phyloP scores from a whole-genome alignment of 2,797 vertebrate genomes.

The Pipistrellus pipistrellus region DNA sequence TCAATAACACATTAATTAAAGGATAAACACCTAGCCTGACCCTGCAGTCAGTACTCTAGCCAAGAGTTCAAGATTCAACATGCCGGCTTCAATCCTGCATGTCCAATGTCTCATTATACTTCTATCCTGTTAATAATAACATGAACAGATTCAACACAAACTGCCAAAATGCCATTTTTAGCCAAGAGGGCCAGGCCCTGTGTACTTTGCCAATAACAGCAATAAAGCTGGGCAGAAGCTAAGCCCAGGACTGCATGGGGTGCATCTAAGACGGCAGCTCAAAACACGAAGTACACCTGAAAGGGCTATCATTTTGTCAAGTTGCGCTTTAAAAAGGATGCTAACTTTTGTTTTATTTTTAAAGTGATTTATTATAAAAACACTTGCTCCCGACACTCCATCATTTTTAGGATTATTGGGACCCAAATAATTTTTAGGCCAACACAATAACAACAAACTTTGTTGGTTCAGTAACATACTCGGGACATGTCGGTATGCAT shows the following conservation, averaged over 20 bases:
- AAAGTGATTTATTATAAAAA: conserved; percentile 77
- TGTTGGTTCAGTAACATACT: background rate
- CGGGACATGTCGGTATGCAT: background rate
- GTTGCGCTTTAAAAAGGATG: conserved; percentile 61
- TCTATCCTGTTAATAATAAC: conserved; percentile 59
- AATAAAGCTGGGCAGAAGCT: conserved; percentile 9
- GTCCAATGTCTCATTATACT: background rate
- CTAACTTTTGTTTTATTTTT: conserved; percentile 42
- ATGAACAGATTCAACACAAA: conserved; percentile 59
- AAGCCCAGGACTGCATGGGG: background rate
- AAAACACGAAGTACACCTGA: background rate
- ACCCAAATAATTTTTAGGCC: conserved; percentile 59
- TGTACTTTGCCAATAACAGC: background rate
- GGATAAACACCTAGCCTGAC: background rate
- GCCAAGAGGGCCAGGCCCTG: background rate
- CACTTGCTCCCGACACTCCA: conserved; percentile 59
- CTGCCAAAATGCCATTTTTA: conserved; percentile 56
- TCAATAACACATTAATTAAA: conserved; percentile 31
- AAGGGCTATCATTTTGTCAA: background rate
- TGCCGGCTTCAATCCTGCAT: background rate
- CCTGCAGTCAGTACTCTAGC: background rate
- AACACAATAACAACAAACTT: background rate
- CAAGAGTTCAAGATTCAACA: conserved; percentile 30
- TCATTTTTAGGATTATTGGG: conserved; percentile 51
- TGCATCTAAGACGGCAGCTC: background rate